These are phyloP conservation scores for Drosophila setifemur DNA, from an alignment of 1,140 invertebrate genomes.

Conservation along the genomic window DNA sequence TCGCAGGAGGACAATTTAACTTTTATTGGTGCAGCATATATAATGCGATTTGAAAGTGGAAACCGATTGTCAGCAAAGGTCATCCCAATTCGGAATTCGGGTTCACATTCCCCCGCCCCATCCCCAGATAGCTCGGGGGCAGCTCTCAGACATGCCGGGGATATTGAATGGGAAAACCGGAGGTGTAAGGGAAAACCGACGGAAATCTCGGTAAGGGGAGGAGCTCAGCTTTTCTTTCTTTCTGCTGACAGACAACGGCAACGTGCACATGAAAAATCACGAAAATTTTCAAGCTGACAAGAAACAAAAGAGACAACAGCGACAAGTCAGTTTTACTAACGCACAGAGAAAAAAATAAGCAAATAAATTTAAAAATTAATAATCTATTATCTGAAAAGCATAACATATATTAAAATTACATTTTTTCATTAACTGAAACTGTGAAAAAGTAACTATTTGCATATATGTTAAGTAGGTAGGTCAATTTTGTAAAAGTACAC, in stretches of 20 bases:
- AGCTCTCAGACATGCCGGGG: conserved; percentile 29
- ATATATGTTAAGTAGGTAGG: too few relatives aligned
- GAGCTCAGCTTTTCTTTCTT: conserved; percentile 57
- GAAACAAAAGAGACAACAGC: conserved; percentile 57
- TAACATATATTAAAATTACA: too few relatives aligned
- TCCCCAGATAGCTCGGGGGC: conserved; percentile 37
- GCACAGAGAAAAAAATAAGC: too few relatives aligned
- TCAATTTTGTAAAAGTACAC: too few relatives aligned
- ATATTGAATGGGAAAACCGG: conserved; percentile 18
- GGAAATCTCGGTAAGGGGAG: not conserved
- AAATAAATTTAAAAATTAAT: too few relatives aligned
- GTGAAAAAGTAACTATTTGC: too few relatives aligned
- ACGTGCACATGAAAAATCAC: conserved; percentile 63
- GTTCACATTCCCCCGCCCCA: conserved; percentile 10
- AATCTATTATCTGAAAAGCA: too few relatives aligned
- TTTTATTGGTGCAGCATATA: conserved; percentile 67
- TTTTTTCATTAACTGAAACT: too few relatives aligned
- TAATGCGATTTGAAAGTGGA: conserved; percentile 69
- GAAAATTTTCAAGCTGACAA: conserved; percentile 56
- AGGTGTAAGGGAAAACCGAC: not conserved
- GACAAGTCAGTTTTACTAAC: not conserved
- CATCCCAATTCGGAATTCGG: conserved; percentile 30
- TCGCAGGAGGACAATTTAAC: conserved; percentile 66
- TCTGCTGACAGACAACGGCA: conserved; percentile 52
- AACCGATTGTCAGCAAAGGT: conserved; percentile 73